Percentiles rank a stretch among this genome's conserved stretches.
phyloP scores from a whole-genome alignment of 2,113 vertebrate genomes.

The Salvelinus sp. region DNA sequence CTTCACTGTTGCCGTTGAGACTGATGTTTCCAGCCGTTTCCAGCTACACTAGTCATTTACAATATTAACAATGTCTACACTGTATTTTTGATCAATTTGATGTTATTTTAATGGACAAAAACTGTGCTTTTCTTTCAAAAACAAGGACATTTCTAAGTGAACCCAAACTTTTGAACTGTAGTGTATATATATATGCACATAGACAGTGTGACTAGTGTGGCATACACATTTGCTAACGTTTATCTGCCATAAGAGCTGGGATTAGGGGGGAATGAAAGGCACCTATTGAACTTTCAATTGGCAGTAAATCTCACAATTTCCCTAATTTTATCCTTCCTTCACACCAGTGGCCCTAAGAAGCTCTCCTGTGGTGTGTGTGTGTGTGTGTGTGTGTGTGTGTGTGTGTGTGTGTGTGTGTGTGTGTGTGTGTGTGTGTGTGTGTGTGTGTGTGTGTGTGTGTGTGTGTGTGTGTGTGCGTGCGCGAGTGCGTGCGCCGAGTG shows the following conservation, averaged over 20 bases:
- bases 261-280: constrained; percentile 7
- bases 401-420: background rate
- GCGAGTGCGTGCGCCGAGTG: background rate
- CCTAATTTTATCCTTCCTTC: background rate
- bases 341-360: background rate
- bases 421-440: background rate
- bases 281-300: constrained; percentile 33
- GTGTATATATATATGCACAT: too few relatives aligned
- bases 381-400: constrained; percentile 8
- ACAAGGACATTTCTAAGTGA: too few relatives aligned
- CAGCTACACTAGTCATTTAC: too few relatives aligned
- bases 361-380: background rate
- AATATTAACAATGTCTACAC: too few relatives aligned
- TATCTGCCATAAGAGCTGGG: constrained; percentile 17
- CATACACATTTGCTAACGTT: constrained; percentile 9
- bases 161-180: too few relatives aligned
- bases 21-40: too few relatives aligned
- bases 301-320: constrained; percentile 18
- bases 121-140: too few relatives aligned
- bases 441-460: background rate
- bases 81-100: too few relatives aligned
- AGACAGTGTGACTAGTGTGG: too few relatives aligned
- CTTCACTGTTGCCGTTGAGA: too few relatives aligned
- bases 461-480: background rate
- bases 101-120: too few relatives aligned